Percentiles rank a stretch among this genome's conserved stretches.
Conservation (phyloP, 2,888 invertebrate species). For the Zaprionus obscuricornis region DNA sequence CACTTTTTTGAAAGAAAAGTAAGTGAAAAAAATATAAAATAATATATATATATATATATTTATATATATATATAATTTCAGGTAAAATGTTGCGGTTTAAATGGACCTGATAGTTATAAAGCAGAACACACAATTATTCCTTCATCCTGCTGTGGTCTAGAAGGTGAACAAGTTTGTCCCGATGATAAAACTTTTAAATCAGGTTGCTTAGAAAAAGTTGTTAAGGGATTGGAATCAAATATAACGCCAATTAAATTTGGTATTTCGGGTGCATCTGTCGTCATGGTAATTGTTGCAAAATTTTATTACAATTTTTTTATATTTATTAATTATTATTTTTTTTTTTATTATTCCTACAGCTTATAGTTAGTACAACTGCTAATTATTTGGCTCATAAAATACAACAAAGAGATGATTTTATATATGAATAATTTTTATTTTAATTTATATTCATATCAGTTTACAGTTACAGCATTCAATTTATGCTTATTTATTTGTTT, state of each 20-base stretch:
- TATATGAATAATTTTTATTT: neutral
- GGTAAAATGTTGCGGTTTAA: constrained; percentile 24
- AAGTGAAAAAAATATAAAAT: neutral
- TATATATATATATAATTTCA: neutral
- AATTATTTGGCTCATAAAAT: constrained; percentile 23
- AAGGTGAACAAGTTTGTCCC: neutral
- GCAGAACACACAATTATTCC: neutral
- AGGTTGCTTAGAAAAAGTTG: neutral
- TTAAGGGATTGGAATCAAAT: neutral
- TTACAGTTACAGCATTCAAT: too few species aligned
- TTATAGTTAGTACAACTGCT: constrained; percentile 4
- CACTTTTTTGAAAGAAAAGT: constrained; percentile 19
- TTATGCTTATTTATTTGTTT: too few species aligned
- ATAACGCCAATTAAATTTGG: constrained; percentile 6
- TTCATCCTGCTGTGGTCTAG: constrained; percentile 11
- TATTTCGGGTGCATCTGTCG: neutral
- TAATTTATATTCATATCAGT: too few species aligned
- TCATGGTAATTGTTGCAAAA: constrained; percentile 16
- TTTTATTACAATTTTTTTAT: too few species aligned
- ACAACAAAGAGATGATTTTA: neutral
- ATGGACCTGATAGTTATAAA: neutral
- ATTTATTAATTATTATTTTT: too few species aligned
- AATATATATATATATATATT: neutral
- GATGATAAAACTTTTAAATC: accelerated
- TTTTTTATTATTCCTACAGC: too few species aligned